Evolutionary conservation across 1,140 invertebrate species (phyloP).

Genomic region (Brevipalpus yothersi): DNA sequence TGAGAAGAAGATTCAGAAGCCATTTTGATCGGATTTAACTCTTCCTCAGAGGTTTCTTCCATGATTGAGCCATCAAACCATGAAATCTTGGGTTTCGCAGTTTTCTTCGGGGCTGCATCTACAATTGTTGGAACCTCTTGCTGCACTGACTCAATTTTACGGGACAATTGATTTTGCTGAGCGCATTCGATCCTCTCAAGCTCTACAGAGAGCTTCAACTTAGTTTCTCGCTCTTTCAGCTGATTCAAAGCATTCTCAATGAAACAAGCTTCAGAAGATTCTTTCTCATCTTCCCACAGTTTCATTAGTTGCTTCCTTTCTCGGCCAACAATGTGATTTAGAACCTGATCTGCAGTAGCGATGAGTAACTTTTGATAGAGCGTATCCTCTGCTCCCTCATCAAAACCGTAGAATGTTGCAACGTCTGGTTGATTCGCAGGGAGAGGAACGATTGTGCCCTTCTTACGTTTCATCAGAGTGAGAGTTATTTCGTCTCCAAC

Average conservation of each 20-base stretch:
- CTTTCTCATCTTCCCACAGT: slow-evolving; percentile 31
- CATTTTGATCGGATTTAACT: too few relatives aligned
- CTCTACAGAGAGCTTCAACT: background rate
- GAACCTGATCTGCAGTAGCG: slow-evolving; percentile 34
- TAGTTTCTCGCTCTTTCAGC: slow-evolving; percentile 24
- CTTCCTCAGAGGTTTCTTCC: too few relatives aligned
- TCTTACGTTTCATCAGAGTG: slow-evolving; percentile 58
- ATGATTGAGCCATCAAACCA: too few relatives aligned
- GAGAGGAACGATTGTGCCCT: slow-evolving; percentile 44
- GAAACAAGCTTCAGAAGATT: slow-evolving; percentile 55
- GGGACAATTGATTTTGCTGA: too few relatives aligned
- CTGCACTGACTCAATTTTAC: background rate
- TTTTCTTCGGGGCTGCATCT: background rate
- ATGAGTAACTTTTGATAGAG: slow-evolving; percentile 49
- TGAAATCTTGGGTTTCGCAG: too few relatives aligned
- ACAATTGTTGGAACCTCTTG: slow-evolving; percentile 1
- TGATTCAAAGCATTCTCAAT: slow-evolving; percentile 48
- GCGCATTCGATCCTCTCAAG: too few relatives aligned
- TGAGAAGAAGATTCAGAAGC: too few relatives aligned
- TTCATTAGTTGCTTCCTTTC: slow-evolving; percentile 40
- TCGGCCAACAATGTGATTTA: slow-evolving; percentile 37
- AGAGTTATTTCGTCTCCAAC: slow-evolving; percentile 47
- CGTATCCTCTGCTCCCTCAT: slow-evolving; percentile 22
- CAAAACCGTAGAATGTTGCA: slow-evolving; percentile 14
- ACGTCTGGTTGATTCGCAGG: slow-evolving; percentile 24